Evolutionary conservation across 1,140 invertebrate species (phyloP), one percentile per base, ranked within the genome.

Genomic region (Drosophila guanche): DNA sequence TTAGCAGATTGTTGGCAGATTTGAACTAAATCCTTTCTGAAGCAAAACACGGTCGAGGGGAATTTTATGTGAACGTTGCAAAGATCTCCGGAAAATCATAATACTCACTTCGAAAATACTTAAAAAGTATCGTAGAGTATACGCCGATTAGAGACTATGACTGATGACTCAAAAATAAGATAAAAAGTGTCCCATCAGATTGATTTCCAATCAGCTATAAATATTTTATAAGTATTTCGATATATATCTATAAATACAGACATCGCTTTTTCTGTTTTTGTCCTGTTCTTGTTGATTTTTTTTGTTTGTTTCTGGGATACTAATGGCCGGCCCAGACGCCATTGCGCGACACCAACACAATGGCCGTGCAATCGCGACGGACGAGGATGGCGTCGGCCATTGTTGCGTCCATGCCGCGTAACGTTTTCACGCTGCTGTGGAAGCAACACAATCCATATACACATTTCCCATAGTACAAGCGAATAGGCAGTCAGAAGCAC

Each of bases 281-380:
- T 42, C 8, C 41, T n/a, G 22, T 27, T 42, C 20, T 33, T 22
- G 33, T 25, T 60, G 48, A 40, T 56, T 33, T 45, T 55, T 53
- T 56, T 54, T 46, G 45, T 41, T 51, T 52, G 47, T n/a, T 59
- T 25, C 46, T 48, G 60, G 59, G 57, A 55, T 71, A 84, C 75
- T 84, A 84, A 84, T 84, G 66, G 79, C 57, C 71, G 73, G 71
- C 48, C 10, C 79, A 79, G 79, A 79, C 76, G 79, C 79, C 76
- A 84, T 84, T 84, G 80, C 33, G 60, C 70, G 79, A 78, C 62
- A 54, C 65, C 65, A 68, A 54, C 29, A 68, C 65, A 45, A 56
- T 46, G 48, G 23, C 69, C 71, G 45, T 47, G 42, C 58, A 61
- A 73, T 46, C 52, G 70, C 42, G 10, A 50, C 33, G 62, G 41